phyloP scores from a whole-genome alignment of 2,888 invertebrate species.

The Carpatolechia fugitivella region DNA sequence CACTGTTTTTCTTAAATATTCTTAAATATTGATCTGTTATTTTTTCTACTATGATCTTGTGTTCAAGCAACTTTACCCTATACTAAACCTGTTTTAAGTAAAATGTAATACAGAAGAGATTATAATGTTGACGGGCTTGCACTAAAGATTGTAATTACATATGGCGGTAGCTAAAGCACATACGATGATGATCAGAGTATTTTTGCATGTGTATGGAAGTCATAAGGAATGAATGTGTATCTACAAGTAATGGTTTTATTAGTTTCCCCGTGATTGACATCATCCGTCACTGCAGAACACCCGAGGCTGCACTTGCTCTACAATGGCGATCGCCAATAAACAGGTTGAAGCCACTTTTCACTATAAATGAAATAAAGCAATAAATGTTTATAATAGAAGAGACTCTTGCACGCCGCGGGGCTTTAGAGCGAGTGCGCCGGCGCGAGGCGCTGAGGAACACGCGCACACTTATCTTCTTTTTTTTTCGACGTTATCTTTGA shows the following conservation, averaged over 20 bases:
- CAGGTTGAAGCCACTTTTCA: slow-evolving; percentile 49
- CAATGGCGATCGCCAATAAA: slow-evolving; percentile 35
- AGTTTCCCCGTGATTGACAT: slow-evolving; percentile 20
- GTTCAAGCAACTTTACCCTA: too few relatives aligned
- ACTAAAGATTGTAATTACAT: slow-evolving; percentile 1
- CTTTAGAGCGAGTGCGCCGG: slow-evolving; percentile 31
- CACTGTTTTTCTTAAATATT: too few relatives aligned
- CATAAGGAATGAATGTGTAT: slow-evolving; percentile 1
- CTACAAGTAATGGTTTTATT: slow-evolving; percentile 9
- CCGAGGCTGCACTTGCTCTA: slow-evolving; percentile 34
- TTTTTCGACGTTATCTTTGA: slow-evolving; percentile 32
- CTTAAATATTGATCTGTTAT: too few relatives aligned
- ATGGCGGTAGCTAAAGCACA: not conserved
- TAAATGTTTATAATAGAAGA: slow-evolving; percentile 54
- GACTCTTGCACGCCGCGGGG: slow-evolving; percentile 39
- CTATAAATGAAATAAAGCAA: slow-evolving; percentile 60
- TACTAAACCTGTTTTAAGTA: too few relatives aligned
- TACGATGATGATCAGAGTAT: not conserved
- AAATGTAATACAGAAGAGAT: not conserved
- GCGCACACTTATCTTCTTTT: slow-evolving; percentile 34
- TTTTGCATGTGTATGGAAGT: not conserved
- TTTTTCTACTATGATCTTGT: too few relatives aligned
- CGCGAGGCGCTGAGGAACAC: slow-evolving; percentile 32
- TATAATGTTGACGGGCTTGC: not conserved
- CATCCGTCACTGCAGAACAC: slow-evolving; percentile 32